Base-by-base conservation (phyloP, 2,888 invertebrate genomes). In the Lasioglossum vierecki region DNA sequence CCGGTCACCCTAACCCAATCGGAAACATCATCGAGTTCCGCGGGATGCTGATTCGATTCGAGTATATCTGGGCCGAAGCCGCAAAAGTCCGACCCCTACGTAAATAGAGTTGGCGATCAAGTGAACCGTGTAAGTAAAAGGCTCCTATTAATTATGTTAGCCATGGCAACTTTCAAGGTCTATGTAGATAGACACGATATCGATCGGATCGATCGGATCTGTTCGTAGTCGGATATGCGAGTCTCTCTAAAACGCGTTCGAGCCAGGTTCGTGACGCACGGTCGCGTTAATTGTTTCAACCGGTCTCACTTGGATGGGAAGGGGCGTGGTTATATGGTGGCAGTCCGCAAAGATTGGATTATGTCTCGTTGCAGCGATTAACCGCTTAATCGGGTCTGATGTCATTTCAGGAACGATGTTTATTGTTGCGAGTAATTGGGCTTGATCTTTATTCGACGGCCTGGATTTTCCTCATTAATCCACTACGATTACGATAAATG, bases 341-440 rank as follows among this genome's bases (percentile, higher is more conserved):
- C 41, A n/a, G 49, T 76, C 63, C 15, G 71, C 35, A 60, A 83
- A 75, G 83, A 82, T 80, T 82, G 80, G 72, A 83, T 82, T 82
- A 66, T 26, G 72, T 57, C 82, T 76, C 83, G 71, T 82, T 72
- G 53, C 82, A 53, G 39, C 83, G 76, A 82, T 83, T 82, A 83
- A 82, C 41, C 41, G 71, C 60, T 82, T 82, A 72, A 83, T 82
- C 26, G 76, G 49, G 82, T 26, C 82, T 82, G 71, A 71, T 82
- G 76, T 83, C 71, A 63, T 82, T 83, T 76, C 83, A 53, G 26
- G 63, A 76, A 83, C 41, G 71, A 72, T 53, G 68, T 83, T 80
- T 80, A 83, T 80, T 71, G 60, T 71, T 35, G 60, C 49, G 41
- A 30, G 70, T 73, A 75, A 83, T 80, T 75, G 82, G 49, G 49